Conservation (phyloP, 2,797 vertebrate species). For the Denticeps clupeoides region DNA sequence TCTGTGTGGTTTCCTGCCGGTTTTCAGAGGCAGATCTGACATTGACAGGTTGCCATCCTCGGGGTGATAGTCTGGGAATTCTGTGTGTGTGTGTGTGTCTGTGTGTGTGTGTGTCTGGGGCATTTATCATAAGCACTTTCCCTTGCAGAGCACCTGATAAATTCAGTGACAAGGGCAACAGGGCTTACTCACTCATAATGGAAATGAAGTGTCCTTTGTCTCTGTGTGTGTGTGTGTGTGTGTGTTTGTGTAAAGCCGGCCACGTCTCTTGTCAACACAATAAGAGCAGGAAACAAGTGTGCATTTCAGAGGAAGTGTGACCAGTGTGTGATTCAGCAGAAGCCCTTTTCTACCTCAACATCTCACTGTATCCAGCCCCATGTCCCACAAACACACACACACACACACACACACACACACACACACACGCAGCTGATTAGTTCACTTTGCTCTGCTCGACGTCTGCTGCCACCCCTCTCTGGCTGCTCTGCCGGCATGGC, state of each 20-base stretch:
- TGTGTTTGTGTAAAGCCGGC: background rate
- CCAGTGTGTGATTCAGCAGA: conserved; percentile 35
- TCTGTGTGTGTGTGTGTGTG: background rate
- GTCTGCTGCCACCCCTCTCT: too few relatives aligned
- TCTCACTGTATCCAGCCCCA: too few relatives aligned
- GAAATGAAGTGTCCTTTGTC: background rate
- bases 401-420: too few relatives aligned
- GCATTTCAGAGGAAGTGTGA: conserved; percentile 38
- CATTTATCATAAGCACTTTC: background rate
- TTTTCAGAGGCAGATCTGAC: too few relatives aligned
- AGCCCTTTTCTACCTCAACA: background rate
- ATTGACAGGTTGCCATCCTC: too few relatives aligned
- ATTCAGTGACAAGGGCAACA: background rate
- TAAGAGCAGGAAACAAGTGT: conserved; percentile 32
- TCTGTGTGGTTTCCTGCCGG: too few relatives aligned
- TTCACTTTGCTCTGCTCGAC: too few relatives aligned
- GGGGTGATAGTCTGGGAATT: too few relatives aligned
- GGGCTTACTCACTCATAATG: background rate
- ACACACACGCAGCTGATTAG: too few relatives aligned
- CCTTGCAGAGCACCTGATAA: background rate
- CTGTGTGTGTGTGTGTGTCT: background rate
- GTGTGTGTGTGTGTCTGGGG: background rate
- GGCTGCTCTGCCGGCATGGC: too few relatives aligned
- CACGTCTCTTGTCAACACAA: conserved; percentile 26
- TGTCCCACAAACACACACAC: too few relatives aligned